Evolutionary conservation across 2,888 invertebrate species (phyloP).

Genomic region (Yponomeuta evonymella): DNA sequence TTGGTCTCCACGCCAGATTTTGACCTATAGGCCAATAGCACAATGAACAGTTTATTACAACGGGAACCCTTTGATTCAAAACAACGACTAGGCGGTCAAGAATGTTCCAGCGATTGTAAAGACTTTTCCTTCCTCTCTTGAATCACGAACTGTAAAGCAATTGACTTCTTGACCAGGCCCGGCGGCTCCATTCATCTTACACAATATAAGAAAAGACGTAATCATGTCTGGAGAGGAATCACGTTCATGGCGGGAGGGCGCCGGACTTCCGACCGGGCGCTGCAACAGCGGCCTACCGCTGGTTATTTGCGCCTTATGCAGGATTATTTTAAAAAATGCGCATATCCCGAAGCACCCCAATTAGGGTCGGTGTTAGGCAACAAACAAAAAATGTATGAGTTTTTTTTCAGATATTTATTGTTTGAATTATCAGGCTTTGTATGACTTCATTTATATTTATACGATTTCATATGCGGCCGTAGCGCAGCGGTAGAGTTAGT

Average conservation of each 20-base stretch:
- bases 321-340: too few species aligned
- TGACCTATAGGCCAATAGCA: too few species aligned
- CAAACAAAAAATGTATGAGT: too few species aligned
- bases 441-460: too few species aligned
- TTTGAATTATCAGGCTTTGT: too few species aligned
- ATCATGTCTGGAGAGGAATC: constrained; percentile 64
- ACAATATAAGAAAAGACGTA: constrained; percentile 69
- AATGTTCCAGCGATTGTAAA: constrained; percentile 19
- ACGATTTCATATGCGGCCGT: too few species aligned
- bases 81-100: neutral
- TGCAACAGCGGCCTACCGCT: constrained; percentile 15
- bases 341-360: too few species aligned
- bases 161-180: constrained; percentile 50
- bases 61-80: neutral
- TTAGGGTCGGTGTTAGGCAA: too few species aligned
- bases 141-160: constrained; percentile 51
- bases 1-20: too few species aligned
- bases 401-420: too few species aligned
- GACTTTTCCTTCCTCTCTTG: constrained; percentile 27
- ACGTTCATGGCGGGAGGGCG: constrained; percentile 63
- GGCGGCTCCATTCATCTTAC: constrained; percentile 52
- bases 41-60: too few species aligned
- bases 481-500: too few species aligned
- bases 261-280: constrained; percentile 62
- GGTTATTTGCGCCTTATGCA: constrained; percentile 29